phyloP scores from a whole-genome alignment of 2,797 vertebrate species.

The Sternotherus odoratus region DNA sequence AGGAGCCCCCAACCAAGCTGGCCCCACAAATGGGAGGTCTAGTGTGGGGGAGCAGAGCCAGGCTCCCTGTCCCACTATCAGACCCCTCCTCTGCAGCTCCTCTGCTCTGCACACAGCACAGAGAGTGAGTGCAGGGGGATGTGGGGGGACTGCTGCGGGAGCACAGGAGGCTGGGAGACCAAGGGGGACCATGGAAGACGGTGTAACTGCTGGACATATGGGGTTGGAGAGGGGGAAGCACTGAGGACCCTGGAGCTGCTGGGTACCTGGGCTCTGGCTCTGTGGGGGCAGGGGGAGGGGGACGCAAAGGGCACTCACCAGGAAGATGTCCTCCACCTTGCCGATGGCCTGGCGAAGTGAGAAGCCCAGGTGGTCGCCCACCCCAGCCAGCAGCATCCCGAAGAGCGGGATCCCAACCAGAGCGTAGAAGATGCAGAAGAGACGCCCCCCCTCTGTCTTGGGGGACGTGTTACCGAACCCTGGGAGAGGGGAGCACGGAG shows the following conservation, averaged over 20 bases:
- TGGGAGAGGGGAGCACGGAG: conserved; percentile 50
- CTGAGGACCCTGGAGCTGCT: not conserved
- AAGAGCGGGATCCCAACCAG: conserved; percentile 95
- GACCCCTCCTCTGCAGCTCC: not conserved
- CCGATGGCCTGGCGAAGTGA: conserved; percentile 88
- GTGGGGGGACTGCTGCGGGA: not conserved
- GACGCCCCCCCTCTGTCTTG: conserved; percentile 85
- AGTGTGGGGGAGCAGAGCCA: not conserved
- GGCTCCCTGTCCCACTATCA: not conserved
- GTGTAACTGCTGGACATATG: not conserved
- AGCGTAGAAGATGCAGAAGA: conserved; percentile 94
- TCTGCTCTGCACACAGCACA: not conserved
- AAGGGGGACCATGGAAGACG: not conserved
- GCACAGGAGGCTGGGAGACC: not conserved
- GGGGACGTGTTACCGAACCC: conserved; percentile 93
- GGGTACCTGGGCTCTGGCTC: not conserved
- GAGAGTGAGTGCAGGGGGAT: not conserved
- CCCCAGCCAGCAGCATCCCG: conserved; percentile 92
- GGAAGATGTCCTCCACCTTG: conserved; percentile 90
- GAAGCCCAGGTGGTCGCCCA: conserved; percentile 92
- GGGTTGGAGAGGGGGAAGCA: not conserved
- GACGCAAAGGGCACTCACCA: conserved; percentile 82
- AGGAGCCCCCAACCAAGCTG: not conserved
- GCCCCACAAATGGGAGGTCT: not conserved
- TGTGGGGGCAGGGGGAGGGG: not conserved